A percentile compares a stretch with the other conserved stretches of the same genome.
Conservation (phyloP, 2,888 invertebrate species). For the Toxonevra muliebris region DNA sequence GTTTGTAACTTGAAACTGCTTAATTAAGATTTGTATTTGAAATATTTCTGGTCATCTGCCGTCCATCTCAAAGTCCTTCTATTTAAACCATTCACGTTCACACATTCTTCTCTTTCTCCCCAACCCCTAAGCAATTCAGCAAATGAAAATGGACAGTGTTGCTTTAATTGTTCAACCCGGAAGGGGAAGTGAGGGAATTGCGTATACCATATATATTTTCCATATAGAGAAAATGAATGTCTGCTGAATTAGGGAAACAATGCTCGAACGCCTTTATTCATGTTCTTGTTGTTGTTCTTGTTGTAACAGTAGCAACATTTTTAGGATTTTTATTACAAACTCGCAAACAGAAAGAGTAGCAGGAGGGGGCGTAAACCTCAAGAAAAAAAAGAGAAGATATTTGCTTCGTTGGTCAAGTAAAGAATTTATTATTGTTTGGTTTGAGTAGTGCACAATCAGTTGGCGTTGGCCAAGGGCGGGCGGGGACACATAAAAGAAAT, state of each 20-base stretch:
- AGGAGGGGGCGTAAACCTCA: background rate
- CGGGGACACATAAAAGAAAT: conserved; percentile 30
- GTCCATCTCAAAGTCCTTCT: conserved; percentile 6
- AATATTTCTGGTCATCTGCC: conserved; percentile 8
- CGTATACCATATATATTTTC: background rate
- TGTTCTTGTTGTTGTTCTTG: conserved; percentile 27
- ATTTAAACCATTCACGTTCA: too few species aligned
- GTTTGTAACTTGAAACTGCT: conserved; percentile 46
- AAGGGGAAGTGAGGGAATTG: conserved; percentile 32
- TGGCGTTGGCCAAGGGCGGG: too few species aligned
- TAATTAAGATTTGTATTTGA: conserved; percentile 54
- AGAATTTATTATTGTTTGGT: conserved; percentile 18
- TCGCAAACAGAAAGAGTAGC: conserved; percentile 42
- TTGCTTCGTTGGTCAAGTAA: background rate
- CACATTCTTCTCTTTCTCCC: too few species aligned
- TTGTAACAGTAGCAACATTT: conserved; percentile 1
- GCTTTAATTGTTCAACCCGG: conserved; percentile 52
- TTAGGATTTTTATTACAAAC: conserved; percentile 56
- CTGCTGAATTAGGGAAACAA: conserved; percentile 46
- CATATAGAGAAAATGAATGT: conserved; percentile 1
- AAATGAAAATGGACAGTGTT: conserved; percentile 47
- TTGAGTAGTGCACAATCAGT: background rate
- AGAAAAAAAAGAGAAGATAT: background rate
- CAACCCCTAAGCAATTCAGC: too few species aligned
- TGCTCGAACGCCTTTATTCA: conserved; percentile 49